These are phyloP conservation scores for Lissonota sp. DNA, from an alignment of 2,888 invertebrate species.

Conservation along the genomic window DNA sequence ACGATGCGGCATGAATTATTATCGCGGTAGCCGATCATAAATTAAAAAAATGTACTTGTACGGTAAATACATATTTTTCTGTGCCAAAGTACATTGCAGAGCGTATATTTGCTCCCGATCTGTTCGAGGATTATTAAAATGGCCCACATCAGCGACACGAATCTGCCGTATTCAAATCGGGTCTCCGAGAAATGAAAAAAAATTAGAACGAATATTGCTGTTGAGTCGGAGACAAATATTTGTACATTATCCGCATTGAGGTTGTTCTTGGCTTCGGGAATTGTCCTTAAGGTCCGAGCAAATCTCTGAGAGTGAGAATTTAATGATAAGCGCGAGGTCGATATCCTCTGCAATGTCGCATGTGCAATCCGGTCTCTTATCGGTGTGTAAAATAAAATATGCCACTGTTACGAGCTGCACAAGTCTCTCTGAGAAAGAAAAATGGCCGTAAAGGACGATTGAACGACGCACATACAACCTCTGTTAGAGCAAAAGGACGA, in stretches of 20 bases:
- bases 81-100: slow-evolving; percentile 4
- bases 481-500: not conserved
- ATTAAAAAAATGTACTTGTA: not conserved
- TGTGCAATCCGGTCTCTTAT: no score
- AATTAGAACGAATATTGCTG: slow-evolving; percentile 34
- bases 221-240: slow-evolving; percentile 31
- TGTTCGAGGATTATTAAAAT: slow-evolving; percentile 53
- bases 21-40: not conserved
- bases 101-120: slow-evolving; percentile 15
- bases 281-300: no score
- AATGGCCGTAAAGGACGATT: slow-evolving; percentile 32
- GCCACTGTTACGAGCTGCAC: no score
- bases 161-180: slow-evolving; percentile 29
- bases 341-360: no score
- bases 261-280: no score
- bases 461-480: slow-evolving; percentile 32
- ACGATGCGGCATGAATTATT: slow-evolving; percentile 26
- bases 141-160: not conserved
- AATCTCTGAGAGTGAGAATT: no score
- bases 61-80: slow-evolving; percentile 2
- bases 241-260: not conserved
- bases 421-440: not conserved
- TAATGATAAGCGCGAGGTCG: no score
- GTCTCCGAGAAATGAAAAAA: slow-evolving; percentile 20
- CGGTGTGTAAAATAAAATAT: no score